Base-by-base conservation (phyloP, 1,140 invertebrate genomes). In the Cardiocondyla obscurior region DNA sequence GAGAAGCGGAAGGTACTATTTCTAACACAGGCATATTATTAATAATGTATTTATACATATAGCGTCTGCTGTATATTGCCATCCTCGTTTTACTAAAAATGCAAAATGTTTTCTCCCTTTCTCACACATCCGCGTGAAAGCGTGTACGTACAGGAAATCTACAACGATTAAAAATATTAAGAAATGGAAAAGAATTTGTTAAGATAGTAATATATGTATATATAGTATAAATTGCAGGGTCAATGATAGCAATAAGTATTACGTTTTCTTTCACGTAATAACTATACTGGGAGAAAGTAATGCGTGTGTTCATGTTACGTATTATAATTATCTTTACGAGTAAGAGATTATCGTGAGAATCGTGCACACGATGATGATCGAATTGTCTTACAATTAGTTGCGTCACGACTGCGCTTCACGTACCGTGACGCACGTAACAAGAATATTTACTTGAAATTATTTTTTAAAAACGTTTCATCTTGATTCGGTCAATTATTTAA, bases 331-430 rank as follows among this genome's bases (percentile, higher is more conserved):
- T 8, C 30, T 2, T 28, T 3, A n/a, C n/a, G n/a, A n/a, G 42
- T 81, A 22, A 49, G 25, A 73, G 30, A 72, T 19, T 70, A 81
- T 16, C 42, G 55, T 62, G 39, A 82, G 55, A 72, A 62, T n/a
- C 16, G 12, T 44, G n/a, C n/a, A 46, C 14, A 77, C 14, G 39
- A 70, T 42, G 16, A 57, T 72, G 69, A 14, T 57, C 8, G 33
- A 72, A 42, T 55, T 55, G 12, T 57, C 51, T 72, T 72, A 70
- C 1, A 39, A 39, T 39, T 39, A 16, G 44, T 65, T 67, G 14
- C 60, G 19, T 77, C 49, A 72, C 28, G n/a, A n/a, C n/a, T n/a
- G 22, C 6, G 36, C 25, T 55, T 70, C 8, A 57, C 53, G 36
- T 49, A 70, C 46, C 33, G 51, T 55, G 22, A 72, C 3, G 51